A percentile compares a stretch with the other conserved stretches of the same genome.
Conservation (phyloP, 2,888 invertebrate species). For the Serrognathus titanus region DNA sequence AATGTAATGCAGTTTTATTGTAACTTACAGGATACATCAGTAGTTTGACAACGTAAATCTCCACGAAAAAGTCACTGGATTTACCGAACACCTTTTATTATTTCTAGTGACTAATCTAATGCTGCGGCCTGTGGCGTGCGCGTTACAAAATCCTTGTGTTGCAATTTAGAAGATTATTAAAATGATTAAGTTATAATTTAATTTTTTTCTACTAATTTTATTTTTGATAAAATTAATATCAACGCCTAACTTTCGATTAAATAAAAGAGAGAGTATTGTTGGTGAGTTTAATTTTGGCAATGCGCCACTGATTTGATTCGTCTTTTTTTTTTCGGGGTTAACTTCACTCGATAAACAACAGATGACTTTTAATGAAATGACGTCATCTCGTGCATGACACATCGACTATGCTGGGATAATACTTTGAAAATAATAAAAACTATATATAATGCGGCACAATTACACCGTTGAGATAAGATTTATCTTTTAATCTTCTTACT, state of each 20-base stretch:
- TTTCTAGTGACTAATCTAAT: no score
- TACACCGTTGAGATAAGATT: slow-evolving; percentile 17
- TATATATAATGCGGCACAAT: slow-evolving; percentile 14
- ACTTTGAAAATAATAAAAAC: slow-evolving; percentile 6
- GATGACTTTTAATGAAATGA: background rate
- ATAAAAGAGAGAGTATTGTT: background rate
- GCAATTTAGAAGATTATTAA: no score
- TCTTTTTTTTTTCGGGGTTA: background rate
- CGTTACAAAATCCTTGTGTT: no score
- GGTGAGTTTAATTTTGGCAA: background rate
- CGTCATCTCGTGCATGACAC: background rate
- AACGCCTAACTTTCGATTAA: background rate
- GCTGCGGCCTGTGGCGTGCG: no score
- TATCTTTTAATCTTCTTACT: slow-evolving; percentile 18
- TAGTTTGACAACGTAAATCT: no score
- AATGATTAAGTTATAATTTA: no score
- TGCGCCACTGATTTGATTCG: background rate
- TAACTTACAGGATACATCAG: background rate
- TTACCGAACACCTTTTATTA: no score
- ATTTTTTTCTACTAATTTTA: no score
- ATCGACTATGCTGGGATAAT: slow-evolving; percentile 3
- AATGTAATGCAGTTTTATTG: background rate
- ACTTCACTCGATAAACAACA: background rate
- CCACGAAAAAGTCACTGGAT: no score
- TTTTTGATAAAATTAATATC: no score